phyloP scores from a whole-genome alignment of 2,797 vertebrate genomes.

The Cheracebus regulus region DNA sequence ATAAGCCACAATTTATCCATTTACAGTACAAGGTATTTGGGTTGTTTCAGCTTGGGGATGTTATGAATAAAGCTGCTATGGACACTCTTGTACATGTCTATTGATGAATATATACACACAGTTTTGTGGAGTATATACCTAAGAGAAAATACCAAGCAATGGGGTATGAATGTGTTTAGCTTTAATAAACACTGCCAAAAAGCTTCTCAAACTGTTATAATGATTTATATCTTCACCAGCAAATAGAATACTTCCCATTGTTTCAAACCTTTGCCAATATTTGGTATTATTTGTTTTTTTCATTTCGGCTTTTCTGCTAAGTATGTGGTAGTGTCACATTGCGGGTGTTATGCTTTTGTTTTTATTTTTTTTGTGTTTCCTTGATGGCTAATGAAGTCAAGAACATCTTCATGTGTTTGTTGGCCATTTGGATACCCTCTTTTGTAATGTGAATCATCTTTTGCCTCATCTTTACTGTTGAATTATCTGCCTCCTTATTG shows the following conservation, averaged over 20 bases:
- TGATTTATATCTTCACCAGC: not conserved
- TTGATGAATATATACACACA: not conserved
- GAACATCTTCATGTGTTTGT: not conserved
- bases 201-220: not conserved
- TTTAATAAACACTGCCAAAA: not conserved
- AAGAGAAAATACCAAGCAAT: not conserved
- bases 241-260: not conserved
- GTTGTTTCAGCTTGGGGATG: not conserved
- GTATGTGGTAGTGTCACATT: not conserved
- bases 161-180: not conserved
- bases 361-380: not conserved
- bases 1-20: not conserved
- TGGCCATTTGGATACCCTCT: not conserved
- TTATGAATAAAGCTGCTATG: not conserved
- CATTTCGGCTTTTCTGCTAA: not conserved
- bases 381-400: not conserved
- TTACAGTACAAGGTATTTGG: not conserved
- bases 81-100: not conserved
- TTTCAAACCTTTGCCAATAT: not conserved
- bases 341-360: not conserved
- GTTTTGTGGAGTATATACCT: not conserved
- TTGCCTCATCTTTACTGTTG: constrained; percentile 16
- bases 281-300: not conserved
- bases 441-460: not conserved
- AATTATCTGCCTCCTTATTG: not conserved